These are phyloP conservation scores for Rana temporaria DNA, from an alignment of 2,113 vertebrate species.

Conservation along the genomic window DNA sequence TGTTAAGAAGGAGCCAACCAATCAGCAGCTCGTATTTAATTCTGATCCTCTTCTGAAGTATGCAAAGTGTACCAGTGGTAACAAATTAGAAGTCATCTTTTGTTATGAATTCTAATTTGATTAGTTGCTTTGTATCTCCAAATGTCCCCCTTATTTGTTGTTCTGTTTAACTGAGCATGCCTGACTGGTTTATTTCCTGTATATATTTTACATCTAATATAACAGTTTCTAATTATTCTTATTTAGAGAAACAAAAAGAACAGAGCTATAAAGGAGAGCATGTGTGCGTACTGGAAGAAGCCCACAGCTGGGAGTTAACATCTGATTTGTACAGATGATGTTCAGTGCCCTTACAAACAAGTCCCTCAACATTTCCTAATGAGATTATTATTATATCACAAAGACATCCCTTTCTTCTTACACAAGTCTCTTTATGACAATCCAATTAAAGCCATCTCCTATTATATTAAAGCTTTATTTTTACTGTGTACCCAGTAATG, in stretches of 20 bases:
- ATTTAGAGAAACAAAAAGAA: background rate
- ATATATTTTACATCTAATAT: background rate
- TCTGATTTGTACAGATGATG: constrained; percentile 39
- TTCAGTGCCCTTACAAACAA: constrained; percentile 17
- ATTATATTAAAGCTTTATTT: constrained; percentile 3
- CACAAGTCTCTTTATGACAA: constrained; percentile 7
- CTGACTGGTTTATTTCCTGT: no score
- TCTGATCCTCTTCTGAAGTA: no score
- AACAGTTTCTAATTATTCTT: background rate
- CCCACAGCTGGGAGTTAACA: constrained; percentile 34
- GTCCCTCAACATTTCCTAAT: constrained; percentile 31
- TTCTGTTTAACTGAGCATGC: no score
- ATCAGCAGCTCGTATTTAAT: no score
- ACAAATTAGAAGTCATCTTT: no score
- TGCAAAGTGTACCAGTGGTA: no score
- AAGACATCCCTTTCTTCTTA: background rate
- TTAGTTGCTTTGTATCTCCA: no score
- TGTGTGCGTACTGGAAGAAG: constrained; percentile 18
- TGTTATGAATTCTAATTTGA: no score
- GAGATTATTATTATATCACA: constrained; percentile 36
- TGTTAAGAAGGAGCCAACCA: no score
- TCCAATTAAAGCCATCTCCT: background rate
- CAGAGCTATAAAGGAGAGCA: constrained; percentile 1
- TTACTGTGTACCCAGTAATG: background rate
- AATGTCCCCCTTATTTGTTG: no score